These are phyloP conservation scores for Pogonophryne albipinna DNA, from an alignment of 2,797 vertebrate species.

Conservation along the genomic window DNA sequence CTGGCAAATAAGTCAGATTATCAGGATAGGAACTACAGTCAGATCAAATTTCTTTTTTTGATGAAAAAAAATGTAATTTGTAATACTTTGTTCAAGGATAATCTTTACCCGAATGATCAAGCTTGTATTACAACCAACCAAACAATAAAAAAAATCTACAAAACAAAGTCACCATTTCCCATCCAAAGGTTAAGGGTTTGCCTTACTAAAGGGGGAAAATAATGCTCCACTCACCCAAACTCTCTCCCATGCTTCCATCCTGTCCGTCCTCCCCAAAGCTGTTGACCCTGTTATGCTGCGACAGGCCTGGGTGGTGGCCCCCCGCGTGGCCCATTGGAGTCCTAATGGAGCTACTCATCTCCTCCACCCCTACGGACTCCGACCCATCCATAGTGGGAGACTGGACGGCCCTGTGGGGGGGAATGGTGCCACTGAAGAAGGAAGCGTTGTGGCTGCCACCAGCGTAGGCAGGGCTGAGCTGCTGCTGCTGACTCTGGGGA, in stretches of 20 bases:
- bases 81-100: neutral
- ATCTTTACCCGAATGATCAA: neutral
- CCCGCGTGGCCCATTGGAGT: slow-evolving; percentile 75
- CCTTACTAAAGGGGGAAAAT: neutral
- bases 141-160: neutral
- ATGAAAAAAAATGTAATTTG: too few relatives aligned
- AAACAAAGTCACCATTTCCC: neutral
- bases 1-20: neutral
- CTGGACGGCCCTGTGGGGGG: slow-evolving; percentile 88
- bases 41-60: neutral
- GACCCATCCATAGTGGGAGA: slow-evolving; percentile 90
- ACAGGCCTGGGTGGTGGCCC: slow-evolving; percentile 78
- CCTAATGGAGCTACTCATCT: slow-evolving; percentile 89
- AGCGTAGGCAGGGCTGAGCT: slow-evolving; percentile 87
- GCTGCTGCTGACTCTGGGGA: slow-evolving; percentile 84
- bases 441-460: slow-evolving; percentile 86
- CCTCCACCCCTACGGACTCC: slow-evolving; percentile 87
- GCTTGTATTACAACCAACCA: neutral
- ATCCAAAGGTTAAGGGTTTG: neutral
- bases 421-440: slow-evolving; percentile 89
- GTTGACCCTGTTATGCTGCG: slow-evolving; percentile 91
- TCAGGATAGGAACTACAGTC: neutral
- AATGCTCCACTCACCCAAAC: slow-evolving; percentile 87
- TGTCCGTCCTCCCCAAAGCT: slow-evolving; percentile 93
- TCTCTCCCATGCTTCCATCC: slow-evolving; percentile 89